phyloP scores from a whole-genome alignment of 2,888 invertebrate species.

The Willowsia nigromaculata region DNA sequence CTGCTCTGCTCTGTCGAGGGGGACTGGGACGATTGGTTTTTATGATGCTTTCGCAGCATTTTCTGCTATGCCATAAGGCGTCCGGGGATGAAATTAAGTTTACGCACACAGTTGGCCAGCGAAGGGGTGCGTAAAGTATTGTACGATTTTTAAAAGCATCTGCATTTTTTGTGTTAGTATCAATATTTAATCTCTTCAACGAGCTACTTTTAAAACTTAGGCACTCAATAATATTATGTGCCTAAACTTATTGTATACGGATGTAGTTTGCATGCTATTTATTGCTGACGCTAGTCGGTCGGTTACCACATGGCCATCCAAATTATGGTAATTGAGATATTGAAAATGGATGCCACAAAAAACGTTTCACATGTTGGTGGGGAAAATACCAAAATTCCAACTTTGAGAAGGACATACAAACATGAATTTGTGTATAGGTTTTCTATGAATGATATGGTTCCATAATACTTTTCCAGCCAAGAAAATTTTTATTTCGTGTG shows the following conservation, averaged over 20 bases:
- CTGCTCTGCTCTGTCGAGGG: no score
- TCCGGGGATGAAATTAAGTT: not conserved
- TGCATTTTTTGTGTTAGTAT: not conserved
- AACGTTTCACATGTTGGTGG: not conserved
- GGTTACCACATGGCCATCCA: not conserved
- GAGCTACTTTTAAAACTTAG: not conserved
- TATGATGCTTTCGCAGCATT: not conserved
- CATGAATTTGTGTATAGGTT: not conserved
- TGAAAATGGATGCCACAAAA: not conserved
- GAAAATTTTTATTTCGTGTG: not conserved
- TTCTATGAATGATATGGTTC: not conserved
- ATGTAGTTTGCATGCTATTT: not conserved
- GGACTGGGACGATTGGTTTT: no score
- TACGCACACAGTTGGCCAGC: not conserved
- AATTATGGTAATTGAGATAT: conserved; percentile 18
- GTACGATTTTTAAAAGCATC: not conserved
- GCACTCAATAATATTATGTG: not conserved
- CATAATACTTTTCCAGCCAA: not conserved
- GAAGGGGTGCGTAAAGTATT: not conserved
- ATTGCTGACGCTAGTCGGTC: conserved; percentile 16
- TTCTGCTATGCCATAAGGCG: not conserved
- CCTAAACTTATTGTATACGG: not conserved
- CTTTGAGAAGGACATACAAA: not conserved
- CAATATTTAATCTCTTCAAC: not conserved
- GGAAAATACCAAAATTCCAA: not conserved